phyloP scores from a whole-genome alignment of 2,113 vertebrate species.

The Mellivora capensis region DNA sequence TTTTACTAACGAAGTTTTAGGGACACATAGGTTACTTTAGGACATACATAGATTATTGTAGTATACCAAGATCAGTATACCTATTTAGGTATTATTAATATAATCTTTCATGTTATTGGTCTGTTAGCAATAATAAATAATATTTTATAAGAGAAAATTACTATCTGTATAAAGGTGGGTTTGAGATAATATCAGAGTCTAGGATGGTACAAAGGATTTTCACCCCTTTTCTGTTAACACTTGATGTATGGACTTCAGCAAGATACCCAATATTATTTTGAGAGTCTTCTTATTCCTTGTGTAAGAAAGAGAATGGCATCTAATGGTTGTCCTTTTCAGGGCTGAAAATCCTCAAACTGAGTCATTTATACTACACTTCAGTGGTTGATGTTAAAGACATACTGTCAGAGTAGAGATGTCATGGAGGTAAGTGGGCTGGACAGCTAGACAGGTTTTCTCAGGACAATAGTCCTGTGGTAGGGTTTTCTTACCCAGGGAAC shows the following conservation, averaged over 20 bases:
- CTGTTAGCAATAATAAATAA: background rate
- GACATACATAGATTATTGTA: background rate
- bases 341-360: background rate
- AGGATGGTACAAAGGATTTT: background rate
- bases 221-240: background rate
- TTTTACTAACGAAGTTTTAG: background rate
- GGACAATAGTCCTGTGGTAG: background rate
- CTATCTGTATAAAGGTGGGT: background rate
- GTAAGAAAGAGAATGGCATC: background rate
- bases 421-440: background rate
- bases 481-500: background rate
- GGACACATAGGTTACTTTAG: background rate
- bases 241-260: background rate
- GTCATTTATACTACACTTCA: accelerated
- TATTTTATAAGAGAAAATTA: background rate
- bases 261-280: background rate
- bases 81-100: background rate
- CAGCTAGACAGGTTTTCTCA: background rate
- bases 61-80: too few species aligned
- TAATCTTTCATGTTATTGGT: background rate
- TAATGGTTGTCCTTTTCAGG: background rate
- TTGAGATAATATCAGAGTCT: background rate
- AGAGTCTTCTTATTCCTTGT: background rate
- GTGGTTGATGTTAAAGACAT: background rate
- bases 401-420: background rate